Evolutionary conservation across 1,140 invertebrate species (phyloP).

Genomic region (Oppia nitens): DNA sequence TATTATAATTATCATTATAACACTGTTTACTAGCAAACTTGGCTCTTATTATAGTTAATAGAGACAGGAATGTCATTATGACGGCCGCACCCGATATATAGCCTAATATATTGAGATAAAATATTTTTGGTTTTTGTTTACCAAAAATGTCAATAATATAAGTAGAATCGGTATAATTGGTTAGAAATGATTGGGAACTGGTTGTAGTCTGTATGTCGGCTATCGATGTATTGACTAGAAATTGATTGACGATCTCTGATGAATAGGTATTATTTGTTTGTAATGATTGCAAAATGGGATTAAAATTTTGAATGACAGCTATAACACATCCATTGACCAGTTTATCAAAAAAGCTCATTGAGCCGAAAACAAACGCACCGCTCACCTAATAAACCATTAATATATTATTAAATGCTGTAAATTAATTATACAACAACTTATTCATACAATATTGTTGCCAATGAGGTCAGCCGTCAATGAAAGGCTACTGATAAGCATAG

Average conservation of each 20-base stretch:
- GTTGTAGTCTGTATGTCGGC: too few species aligned
- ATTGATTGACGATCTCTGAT: neutral
- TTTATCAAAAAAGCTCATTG: conserved; percentile 91
- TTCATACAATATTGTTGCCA: conserved; percentile 48
- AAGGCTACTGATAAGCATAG: conserved; percentile 72
- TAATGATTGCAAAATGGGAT: conserved; percentile 19
- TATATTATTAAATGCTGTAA: neutral
- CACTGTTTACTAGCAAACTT: neutral
- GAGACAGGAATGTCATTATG: conserved; percentile 41
- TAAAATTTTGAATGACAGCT: conserved; percentile 51
- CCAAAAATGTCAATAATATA: too few species aligned
- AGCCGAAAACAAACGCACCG: conserved; percentile 82
- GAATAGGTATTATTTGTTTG: neutral
- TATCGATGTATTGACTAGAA: neutral
- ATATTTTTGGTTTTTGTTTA: conserved; percentile 42
- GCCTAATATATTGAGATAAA: conserved; percentile 54
- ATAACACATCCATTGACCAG: conserved; percentile 66
- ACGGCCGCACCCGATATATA: conserved; percentile 54
- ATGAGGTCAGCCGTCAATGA: conserved; percentile 78
- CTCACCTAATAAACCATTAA: conserved; percentile 37
- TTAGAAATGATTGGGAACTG: too few species aligned
- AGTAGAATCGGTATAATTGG: too few species aligned
- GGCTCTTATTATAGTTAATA: conserved; percentile 17
- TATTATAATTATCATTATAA: too few species aligned
- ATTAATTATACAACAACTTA: neutral